A percentile compares a stretch with the other conserved stretches of the same genome.
Conservation (phyloP, 1,140 invertebrate genomes). For the Drosophila virilis region DNA sequence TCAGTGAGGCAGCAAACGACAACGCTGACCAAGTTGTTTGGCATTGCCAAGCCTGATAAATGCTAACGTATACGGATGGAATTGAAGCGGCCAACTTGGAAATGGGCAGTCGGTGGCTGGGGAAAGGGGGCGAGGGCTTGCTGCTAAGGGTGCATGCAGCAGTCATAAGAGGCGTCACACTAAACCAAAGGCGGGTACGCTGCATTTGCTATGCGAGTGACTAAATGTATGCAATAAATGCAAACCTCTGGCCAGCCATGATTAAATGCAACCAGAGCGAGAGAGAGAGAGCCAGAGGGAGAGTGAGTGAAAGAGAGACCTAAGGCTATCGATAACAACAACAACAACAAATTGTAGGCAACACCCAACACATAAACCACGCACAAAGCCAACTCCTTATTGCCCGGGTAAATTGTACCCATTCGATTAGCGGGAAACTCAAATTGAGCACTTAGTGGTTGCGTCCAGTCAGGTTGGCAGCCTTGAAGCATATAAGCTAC, state of each 20-base stretch:
- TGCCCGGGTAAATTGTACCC: conserved; percentile 1
- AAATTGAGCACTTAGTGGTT: conserved; percentile 4
- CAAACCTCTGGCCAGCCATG: conserved; percentile 20
- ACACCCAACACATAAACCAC: conserved; percentile 11
- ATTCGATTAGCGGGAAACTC: neutral
- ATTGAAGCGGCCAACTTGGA: neutral
- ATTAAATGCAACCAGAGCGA: conserved; percentile 41
- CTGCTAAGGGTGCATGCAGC: conserved; percentile 12
- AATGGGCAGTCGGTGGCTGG: neutral
- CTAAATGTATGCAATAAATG: conserved; percentile 47
- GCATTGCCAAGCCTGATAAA: conserved; percentile 57
- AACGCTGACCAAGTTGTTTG: conserved; percentile 50
- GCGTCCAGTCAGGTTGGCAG: neutral
- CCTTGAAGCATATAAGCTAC: neutral
- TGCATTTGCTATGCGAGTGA: conserved; percentile 10
- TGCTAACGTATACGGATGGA: conserved; percentile 21
- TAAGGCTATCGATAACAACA: conserved; percentile 8
- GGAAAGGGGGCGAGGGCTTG: neutral
- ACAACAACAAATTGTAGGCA: conserved; percentile 1
- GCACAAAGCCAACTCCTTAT: conserved; percentile 27
- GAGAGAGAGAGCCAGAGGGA: neutral
- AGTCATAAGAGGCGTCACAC: neutral
- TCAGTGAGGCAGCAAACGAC: conserved; percentile 42
- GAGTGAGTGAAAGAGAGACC: neutral
- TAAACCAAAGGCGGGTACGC: too few relatives aligned